phyloP scores from a whole-genome alignment of 1,140 invertebrate species.

The Cyclargus thomasi region DNA sequence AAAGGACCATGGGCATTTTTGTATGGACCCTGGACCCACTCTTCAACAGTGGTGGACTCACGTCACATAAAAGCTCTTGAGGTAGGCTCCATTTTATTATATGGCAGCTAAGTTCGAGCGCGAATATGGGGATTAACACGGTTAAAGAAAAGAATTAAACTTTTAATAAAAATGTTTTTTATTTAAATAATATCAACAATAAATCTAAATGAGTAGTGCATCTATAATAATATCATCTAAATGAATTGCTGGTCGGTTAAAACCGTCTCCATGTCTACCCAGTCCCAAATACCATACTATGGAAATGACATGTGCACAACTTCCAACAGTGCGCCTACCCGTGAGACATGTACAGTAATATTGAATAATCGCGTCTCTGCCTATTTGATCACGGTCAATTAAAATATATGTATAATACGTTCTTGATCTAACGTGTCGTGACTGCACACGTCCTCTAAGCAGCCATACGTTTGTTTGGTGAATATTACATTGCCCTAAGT shows the following conservation, averaged over 20 bases:
- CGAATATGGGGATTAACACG: too few relatives aligned
- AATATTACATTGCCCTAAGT: conserved; percentile 13
- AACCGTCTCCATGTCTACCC: conserved; percentile 17
- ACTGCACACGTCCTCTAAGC: conserved; percentile 15
- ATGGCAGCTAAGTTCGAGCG: too few relatives aligned
- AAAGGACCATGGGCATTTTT: too few relatives aligned
- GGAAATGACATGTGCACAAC: conserved; percentile 16
- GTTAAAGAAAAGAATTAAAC: too few relatives aligned
- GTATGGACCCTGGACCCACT: too few relatives aligned
- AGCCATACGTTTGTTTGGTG: background rate
- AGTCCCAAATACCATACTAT: conserved; percentile 15
- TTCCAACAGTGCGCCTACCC: conserved; percentile 16
- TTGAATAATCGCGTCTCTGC: conserved; percentile 9
- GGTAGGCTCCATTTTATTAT: too few relatives aligned
- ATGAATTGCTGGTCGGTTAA: conserved; percentile 17
- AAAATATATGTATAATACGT: conserved; percentile 17
- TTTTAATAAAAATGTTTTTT: too few relatives aligned
- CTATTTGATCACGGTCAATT: conserved; percentile 16
- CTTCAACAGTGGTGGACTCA: too few relatives aligned
- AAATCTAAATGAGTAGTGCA: background rate
- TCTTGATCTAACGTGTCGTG: conserved; percentile 19
- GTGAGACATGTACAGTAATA: conserved; percentile 18
- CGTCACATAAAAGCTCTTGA: too few relatives aligned
- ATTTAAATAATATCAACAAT: background rate
- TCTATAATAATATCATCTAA: conserved; percentile 17